A percentile compares a stretch with the other conserved stretches of the same genome.
Conservation (phyloP, 2,888 invertebrate species). For the Volucella zonaria region DNA sequence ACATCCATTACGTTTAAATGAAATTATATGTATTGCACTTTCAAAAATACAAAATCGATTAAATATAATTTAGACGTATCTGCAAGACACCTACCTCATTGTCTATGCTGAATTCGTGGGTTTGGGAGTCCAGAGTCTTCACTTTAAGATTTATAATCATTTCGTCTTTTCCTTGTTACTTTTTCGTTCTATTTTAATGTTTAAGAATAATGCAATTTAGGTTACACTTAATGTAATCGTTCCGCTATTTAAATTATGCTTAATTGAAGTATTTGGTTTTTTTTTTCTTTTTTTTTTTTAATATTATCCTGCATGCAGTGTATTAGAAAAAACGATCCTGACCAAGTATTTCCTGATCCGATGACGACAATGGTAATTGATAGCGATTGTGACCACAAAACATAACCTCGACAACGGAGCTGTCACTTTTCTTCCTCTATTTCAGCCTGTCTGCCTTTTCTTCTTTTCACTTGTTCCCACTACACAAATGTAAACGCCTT, state of each 20-base stretch:
- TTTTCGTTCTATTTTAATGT: slow-evolving; percentile 12
- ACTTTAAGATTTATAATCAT: slow-evolving; percentile 90
- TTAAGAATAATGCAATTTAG: not conserved
- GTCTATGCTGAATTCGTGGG: slow-evolving; percentile 91
- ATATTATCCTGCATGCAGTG: slow-evolving; percentile 14
- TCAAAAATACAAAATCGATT: slow-evolving; percentile 57
- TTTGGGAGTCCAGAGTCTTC: slow-evolving; percentile 94
- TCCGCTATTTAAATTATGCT: slow-evolving; percentile 10
- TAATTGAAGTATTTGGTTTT: not conserved
- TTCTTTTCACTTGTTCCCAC: slow-evolving; percentile 21
- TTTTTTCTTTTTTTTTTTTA: not conserved
- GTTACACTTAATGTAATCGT: slow-evolving; percentile 21
- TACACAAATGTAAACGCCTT: slow-evolving; percentile 35
- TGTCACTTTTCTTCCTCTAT: slow-evolving; percentile 57
- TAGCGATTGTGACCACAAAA: slow-evolving; percentile 66
- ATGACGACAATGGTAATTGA: slow-evolving; percentile 63
- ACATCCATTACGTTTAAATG: slow-evolving; percentile 1
- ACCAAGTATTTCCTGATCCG: slow-evolving; percentile 38
- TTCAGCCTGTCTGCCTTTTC: slow-evolving; percentile 24
- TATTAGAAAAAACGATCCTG: slow-evolving; percentile 10
- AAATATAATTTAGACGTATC: slow-evolving; percentile 24
- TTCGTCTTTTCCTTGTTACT: slow-evolving; percentile 68
- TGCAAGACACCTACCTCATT: slow-evolving; percentile 89
- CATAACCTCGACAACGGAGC: slow-evolving; percentile 68
- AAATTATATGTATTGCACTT: slow-evolving; percentile 39